A percentile compares a stretch with the other conserved stretches of the same genome.
Evolutionary conservation across 2,113 vertebrate genomes (phyloP).

Genomic region (Odobenus rosmarus): DNA sequence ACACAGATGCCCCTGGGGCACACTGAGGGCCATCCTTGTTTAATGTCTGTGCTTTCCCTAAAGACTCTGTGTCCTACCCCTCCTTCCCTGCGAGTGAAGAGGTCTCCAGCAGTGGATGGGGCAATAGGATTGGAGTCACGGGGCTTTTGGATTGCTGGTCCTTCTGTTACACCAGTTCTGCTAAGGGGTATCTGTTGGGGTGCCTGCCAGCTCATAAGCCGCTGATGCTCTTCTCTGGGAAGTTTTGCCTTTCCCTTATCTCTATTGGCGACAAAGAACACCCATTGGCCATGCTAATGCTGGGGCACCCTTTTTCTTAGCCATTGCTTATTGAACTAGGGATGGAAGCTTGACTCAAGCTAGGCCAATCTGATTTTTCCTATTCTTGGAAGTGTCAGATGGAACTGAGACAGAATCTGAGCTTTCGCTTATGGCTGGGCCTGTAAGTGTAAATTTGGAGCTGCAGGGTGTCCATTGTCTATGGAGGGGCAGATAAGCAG

Average conservation of each 20-base stretch:
- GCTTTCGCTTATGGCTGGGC: neutral
- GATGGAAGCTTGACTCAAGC: neutral
- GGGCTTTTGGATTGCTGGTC: no score
- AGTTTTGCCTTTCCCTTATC: neutral
- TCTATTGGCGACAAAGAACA: neutral
- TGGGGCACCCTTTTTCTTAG: neutral
- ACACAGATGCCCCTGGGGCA: no score
- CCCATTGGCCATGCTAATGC: neutral
- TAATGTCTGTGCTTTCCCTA: neutral
- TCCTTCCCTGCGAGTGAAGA: neutral
- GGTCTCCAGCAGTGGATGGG: neutral
- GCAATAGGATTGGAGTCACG: no score
- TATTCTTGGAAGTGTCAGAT: neutral
- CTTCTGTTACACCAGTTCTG: neutral
- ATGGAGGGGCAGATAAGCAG: neutral
- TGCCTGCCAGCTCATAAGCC: no score
- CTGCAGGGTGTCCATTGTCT: neutral
- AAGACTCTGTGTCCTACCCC: neutral
- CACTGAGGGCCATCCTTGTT: neutral
- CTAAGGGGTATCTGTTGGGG: neutral
- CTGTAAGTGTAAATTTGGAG: neutral
- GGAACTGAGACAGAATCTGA: neutral
- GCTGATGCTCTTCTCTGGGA: neutral
- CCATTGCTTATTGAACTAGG: neutral
- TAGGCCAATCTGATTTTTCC: neutral